These are phyloP conservation scores for Drosophila subquinaria DNA, from an alignment of 2,888 invertebrate species.

Conservation along the genomic window DNA sequence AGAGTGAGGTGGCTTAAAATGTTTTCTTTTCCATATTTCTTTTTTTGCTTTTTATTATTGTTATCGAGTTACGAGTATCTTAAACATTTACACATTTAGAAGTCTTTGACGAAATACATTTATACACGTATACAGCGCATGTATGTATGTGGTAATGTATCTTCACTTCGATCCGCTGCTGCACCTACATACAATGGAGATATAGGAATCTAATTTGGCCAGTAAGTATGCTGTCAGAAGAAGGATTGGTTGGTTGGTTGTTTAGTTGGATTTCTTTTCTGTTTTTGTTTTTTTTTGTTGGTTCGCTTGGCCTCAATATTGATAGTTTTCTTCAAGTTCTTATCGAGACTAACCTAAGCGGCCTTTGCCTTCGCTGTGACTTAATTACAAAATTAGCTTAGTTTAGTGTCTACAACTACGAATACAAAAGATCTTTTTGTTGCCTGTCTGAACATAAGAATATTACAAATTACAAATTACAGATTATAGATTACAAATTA, in stretches of 20 bases:
- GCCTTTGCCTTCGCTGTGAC: conserved; percentile 44
- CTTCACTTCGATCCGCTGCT: conserved; percentile 38
- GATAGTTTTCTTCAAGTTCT: conserved; percentile 18
- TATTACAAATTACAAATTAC: conserved; percentile 54
- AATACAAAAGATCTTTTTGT: conserved; percentile 28
- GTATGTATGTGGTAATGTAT: conserved; percentile 46
- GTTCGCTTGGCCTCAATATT: conserved; percentile 38
- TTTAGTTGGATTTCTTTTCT: neutral
- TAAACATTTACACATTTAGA: conserved; percentile 74
- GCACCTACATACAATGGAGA: conserved; percentile 34
- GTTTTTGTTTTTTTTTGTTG: neutral
- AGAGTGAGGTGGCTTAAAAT: conserved; percentile 24
- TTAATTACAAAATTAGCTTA: conserved; percentile 71
- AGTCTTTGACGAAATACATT: conserved; percentile 76
- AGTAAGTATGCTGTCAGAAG: conserved; percentile 44
- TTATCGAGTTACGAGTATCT: conserved; percentile 30
- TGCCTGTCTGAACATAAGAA: conserved; percentile 46
- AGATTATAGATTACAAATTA: conserved; percentile 27
- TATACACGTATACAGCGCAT: conserved; percentile 71
- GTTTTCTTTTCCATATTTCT: conserved; percentile 15
- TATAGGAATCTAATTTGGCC: conserved; percentile 74
- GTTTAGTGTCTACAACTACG: conserved; percentile 40
- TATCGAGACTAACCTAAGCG: conserved; percentile 29
- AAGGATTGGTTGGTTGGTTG: conserved; percentile 22
- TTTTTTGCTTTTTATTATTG: conserved; percentile 21